Percentiles rank a stretch among this genome's conserved stretches.
Evolutionary conservation across 2,797 vertebrate species (phyloP).

Genomic region (Buphagus erythrorhynchus): DNA sequence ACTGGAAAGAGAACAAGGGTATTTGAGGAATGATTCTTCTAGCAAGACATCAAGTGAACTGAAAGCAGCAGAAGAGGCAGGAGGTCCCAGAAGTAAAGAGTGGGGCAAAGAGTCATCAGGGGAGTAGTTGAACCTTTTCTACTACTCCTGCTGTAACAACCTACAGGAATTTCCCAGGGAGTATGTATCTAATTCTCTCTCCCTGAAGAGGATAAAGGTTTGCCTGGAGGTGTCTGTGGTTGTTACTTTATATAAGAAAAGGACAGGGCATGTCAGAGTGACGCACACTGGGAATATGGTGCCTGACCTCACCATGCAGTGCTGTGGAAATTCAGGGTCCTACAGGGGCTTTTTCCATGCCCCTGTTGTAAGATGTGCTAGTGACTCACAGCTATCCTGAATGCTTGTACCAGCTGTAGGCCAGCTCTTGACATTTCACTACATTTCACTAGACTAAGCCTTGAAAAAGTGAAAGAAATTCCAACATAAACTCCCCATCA

Average conservation of each 20-base stretch:
- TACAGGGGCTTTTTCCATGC: background rate
- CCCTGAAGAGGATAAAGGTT: background rate
- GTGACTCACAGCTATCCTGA: background rate
- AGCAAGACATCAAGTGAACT: background rate
- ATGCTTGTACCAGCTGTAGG: background rate
- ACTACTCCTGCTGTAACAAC: background rate
- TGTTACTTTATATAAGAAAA: background rate
- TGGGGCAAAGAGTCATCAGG: background rate
- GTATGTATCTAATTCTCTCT: background rate
- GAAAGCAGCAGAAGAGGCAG: slow-evolving; percentile 19
- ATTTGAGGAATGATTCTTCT: background rate
- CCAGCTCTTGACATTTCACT: slow-evolving; percentile 28
- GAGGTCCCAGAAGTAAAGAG: background rate
- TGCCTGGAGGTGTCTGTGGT: background rate
- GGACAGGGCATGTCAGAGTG: background rate
- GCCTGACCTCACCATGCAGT: background rate
- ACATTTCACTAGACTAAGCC: background rate
- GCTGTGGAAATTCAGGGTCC: background rate
- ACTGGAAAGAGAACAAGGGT: slow-evolving; percentile 13
- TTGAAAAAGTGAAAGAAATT: background rate
- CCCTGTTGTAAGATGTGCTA: background rate
- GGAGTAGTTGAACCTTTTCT: background rate
- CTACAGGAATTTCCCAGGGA: background rate
- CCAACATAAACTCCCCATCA: background rate
- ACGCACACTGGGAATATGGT: background rate